These are phyloP conservation scores for Indicator indicator DNA, from an alignment of 2,113 vertebrate genomes.

Conservation along the genomic window DNA sequence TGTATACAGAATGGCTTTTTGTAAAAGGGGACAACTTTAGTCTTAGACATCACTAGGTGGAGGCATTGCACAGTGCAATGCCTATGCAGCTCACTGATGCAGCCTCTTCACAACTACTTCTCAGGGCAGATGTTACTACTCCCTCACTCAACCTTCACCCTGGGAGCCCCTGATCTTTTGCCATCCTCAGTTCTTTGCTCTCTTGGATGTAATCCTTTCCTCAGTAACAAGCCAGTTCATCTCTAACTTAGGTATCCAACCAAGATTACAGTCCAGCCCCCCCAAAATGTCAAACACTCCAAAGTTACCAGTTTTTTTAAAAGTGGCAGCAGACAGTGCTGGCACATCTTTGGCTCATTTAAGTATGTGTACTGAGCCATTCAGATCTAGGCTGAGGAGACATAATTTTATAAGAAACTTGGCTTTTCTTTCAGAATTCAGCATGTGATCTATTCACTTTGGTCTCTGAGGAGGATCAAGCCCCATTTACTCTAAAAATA, in stretches of 20 bases:
- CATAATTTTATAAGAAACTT: constrained; percentile 26
- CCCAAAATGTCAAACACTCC: not conserved
- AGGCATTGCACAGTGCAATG: not conserved
- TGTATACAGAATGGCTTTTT: not conserved
- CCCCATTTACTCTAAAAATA: not conserved
- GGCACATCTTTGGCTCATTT: constrained; percentile 30
- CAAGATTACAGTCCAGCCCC: not conserved
- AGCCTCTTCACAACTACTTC: not conserved
- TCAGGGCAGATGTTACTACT: not conserved
- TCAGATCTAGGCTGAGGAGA: not conserved
- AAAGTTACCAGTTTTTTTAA: not conserved
- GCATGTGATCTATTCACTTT: constrained; percentile 20
- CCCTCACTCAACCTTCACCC: not conserved
- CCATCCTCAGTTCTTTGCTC: not conserved
- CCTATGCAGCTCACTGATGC: accelerated
- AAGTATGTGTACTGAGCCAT: not conserved
- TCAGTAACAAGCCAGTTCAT: not conserved
- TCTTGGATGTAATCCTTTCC: not conserved
- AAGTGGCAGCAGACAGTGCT: not conserved
- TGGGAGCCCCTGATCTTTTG: not conserved
- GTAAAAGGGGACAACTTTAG: not conserved
- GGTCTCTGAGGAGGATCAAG: constrained; percentile 22
- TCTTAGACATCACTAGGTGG: not conserved
- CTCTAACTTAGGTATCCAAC: not conserved
- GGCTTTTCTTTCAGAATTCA: constrained; percentile 30